Base-by-base conservation (phyloP, 2,797 vertebrate species). In the Girardinus metallicus region DNA sequence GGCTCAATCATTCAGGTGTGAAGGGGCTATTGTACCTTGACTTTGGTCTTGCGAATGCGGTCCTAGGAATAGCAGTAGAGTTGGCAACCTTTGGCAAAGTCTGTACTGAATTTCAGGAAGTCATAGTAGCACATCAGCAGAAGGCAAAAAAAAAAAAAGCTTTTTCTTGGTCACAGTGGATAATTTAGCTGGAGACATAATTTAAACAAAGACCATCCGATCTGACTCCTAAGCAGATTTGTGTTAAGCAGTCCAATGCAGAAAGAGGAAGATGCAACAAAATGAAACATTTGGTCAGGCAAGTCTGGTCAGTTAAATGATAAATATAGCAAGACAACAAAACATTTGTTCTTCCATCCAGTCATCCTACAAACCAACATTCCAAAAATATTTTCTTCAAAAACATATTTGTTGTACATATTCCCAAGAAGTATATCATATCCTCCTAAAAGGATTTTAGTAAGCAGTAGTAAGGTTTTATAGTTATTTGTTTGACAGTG, bases 401-500 rank as follows among this genome's bases (percentile, higher is more conserved):
- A 46, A 51, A 10, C 29, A 10, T 10, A 71, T 51, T 26, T 49
- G 21, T 51, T 11, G 29, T 10, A 66, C 4, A 31, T 74, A 2
- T 60, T 36, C n/a, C 21, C 79, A 57, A 71, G 29, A 78, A 75
- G 16, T 31, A 49, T 46, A 36, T 78, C 11, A 47, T 6, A 34
- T 8, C 43, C 12, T 39, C 51, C 16, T 47, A n/a, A 71, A 53
- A 26, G 62, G 55, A 75, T 34, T 46, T 44, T 13, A 29, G 1
- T 51, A 31, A n/a, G 71, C 6, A 66, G n/a, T 21, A 55, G 15
- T 12, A 73, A 73, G 47, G 79, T 83, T 88, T 90, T 77, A 82
- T 88, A 84, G 86, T 80, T 41, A 89, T 79, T 77, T 76, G 26
- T 49, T 15, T 41, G 85, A 87, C 87, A 80, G 75, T 86, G 86